A percentile compares a stretch with the other conserved stretches of the same genome.
phyloP scores from a whole-genome alignment of 2,113 vertebrate species.

The Misgurnus anguillicaudatus region DNA sequence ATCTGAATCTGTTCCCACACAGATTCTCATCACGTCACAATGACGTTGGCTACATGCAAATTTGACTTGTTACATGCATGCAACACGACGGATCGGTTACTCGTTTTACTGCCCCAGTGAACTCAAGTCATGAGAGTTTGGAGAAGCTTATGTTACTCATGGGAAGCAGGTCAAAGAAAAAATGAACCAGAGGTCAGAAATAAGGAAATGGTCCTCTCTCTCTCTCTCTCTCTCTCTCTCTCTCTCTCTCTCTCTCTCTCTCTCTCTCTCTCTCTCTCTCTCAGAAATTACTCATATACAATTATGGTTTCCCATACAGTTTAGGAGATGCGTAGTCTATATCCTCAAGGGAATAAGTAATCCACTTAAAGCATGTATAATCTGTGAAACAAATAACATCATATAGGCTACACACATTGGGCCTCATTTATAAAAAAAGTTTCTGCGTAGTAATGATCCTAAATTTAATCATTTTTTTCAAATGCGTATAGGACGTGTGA shows the following conservation, averaged over 20 bases:
- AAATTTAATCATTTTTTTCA: no score
- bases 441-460: no score
- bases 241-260: background rate
- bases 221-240: background rate
- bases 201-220: slow-evolving; percentile 25
- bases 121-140: slow-evolving; percentile 12
- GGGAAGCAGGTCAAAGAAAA: slow-evolving; percentile 16
- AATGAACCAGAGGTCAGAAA: slow-evolving; percentile 33
- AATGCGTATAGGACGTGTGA: no score
- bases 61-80: background rate
- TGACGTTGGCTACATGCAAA: slow-evolving; percentile 16
- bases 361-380: background rate
- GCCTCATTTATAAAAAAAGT: no score
- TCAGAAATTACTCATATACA: background rate
- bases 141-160: slow-evolving; percentile 33
- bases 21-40: background rate
- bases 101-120: background rate
- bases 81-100: background rate
- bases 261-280: background rate
- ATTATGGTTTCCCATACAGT: background rate
- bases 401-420: background rate
- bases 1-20: slow-evolving; percentile 2
- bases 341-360: background rate
- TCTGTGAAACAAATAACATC: background rate
- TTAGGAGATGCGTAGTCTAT: no score